Evolutionary conservation across 2,113 vertebrate genomes (phyloP), one percentile per base, ranked within the genome.

Genomic region (Pterophyllum scalare): DNA sequence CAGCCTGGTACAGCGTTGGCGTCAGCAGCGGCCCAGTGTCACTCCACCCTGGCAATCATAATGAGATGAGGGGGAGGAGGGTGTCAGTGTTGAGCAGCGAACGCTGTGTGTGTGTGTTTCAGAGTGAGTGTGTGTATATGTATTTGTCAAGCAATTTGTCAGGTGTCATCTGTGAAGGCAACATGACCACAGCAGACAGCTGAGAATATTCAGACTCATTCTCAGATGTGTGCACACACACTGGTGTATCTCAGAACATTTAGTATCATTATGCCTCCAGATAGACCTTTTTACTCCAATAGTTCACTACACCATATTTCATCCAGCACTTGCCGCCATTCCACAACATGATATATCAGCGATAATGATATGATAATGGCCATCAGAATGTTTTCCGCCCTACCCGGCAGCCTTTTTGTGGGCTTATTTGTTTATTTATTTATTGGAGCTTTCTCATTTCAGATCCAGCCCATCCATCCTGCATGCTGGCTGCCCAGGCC

Each of bases 91-190:
- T 59, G 59, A 61, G 79, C 2, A 78, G 49, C 62, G 38, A 24
- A 72, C 77, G 79, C 13, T 62, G 6, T 33, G 33, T 33, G 33
- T 33, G 81, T 79, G 33, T 70, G 28, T 43, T 43, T 43, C 62
- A 67, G 77, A 75, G 79, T n/a, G 52, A 85, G 79, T 77, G 83
- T 64, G 79, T 13, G 83, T 64, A 77, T 13, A 77, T 84, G 77
- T 81, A 59, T 88, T 87, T 90, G 88, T 91, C 95, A 94, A 96
- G 93, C 95, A 96, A 93, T 97, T 97, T 96, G 95, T 97, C 95
- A 96, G 89, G 87, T 91, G 88, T 88, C 74, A 95, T 95, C 95
- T 95, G 94, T 92, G 90, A 85, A 92, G 91, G 96, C 84, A 86
- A 67, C 80, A 82, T 61, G 93, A 89, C 84, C 85, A 10, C 87